Conservation (phyloP, 1,140 invertebrate genomes). For the Pogonomyrmex barbatus region DNA sequence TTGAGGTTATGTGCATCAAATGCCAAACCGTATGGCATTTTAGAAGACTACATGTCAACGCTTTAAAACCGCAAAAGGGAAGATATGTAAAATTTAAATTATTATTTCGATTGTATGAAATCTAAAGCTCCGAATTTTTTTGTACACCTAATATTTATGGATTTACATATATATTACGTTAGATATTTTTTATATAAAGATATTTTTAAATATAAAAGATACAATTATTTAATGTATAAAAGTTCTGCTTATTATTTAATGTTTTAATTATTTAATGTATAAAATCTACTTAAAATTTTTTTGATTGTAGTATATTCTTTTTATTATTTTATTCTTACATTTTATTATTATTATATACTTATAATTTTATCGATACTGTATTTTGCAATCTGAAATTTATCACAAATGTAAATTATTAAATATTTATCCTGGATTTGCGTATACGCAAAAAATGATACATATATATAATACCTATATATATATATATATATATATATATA, state of each 20-base stretch:
- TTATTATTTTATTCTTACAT: background rate
- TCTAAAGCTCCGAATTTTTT: too few relatives aligned
- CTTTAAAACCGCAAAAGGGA: too few relatives aligned
- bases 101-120: too few relatives aligned
- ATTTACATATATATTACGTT: background rate
- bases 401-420: background rate
- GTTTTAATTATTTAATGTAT: background rate
- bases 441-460: background rate
- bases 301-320: background rate
- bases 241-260: background rate
- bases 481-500: too few relatives aligned
- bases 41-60: too few relatives aligned
- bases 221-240: background rate
- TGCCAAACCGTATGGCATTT: too few relatives aligned
- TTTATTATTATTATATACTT: background rate
- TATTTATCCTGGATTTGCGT: background rate
- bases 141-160: background rate
- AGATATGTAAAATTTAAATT: too few relatives aligned
- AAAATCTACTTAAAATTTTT: background rate
- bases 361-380: background rate
- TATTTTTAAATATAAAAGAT: background rate
- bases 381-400: background rate
- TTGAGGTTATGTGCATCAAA: too few relatives aligned
- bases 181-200: background rate
- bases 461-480: too few relatives aligned